These are phyloP conservation scores for Papilio gigon DNA, from an alignment of 2,888 invertebrate species.

Conservation along the genomic window DNA sequence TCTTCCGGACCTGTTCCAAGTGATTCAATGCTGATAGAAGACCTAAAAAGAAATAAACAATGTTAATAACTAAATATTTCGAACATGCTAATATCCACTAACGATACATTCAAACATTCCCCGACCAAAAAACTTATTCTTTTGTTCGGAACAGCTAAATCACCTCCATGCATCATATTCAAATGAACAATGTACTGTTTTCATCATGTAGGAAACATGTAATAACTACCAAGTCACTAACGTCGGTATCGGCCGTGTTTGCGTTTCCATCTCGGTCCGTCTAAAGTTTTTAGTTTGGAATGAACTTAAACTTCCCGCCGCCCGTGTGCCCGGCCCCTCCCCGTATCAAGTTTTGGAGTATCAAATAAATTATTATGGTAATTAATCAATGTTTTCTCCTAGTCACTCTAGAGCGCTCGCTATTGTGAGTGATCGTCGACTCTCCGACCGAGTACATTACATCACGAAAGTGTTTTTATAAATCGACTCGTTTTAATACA, in stretches of 20 bases:
- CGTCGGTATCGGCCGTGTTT: conserved; percentile 55
- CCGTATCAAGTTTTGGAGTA: conserved; percentile 80
- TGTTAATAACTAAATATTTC: conserved; percentile 55
- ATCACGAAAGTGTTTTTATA: conserved; percentile 72
- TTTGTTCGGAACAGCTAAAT: conserved; percentile 80
- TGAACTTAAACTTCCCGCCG: conserved; percentile 65
- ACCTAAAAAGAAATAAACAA: conserved; percentile 63
- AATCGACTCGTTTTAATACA: conserved; percentile 59
- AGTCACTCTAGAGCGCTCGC: conserved; percentile 74
- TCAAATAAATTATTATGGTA: conserved; percentile 83
- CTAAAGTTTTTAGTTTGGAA: conserved; percentile 67
- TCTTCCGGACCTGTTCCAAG: conserved; percentile 79
- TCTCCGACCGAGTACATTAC: conserved; percentile 67
- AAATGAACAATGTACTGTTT: conserved; percentile 76
- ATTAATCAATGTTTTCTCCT: conserved; percentile 83
- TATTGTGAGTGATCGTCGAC: conserved; percentile 80
- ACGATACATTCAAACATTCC: conserved; percentile 71
- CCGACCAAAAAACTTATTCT: conserved; percentile 77
- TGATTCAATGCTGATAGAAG: conserved; percentile 77
- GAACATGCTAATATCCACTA: conserved; percentile 72
- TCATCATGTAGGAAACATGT: conserved; percentile 71
- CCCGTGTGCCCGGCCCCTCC: conserved; percentile 74
- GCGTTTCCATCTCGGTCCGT: conserved; percentile 58
- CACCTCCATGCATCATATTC: conserved; percentile 78
- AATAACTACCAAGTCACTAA: conserved; percentile 59